These are phyloP conservation scores for Amblyjoppa proteus DNA, from an alignment of 2,888 invertebrate genomes.

Conservation along the genomic window DNA sequence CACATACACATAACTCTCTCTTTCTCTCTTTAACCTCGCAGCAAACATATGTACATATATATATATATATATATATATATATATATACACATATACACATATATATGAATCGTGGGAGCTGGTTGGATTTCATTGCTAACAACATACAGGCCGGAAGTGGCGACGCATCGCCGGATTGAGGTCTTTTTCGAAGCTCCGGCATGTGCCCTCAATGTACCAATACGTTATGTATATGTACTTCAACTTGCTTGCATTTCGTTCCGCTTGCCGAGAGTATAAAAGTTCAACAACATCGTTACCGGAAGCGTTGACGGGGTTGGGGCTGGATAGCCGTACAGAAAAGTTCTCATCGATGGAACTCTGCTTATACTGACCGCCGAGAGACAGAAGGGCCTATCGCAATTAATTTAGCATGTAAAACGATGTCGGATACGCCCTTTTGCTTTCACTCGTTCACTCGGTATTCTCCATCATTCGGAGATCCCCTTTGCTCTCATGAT, in stretches of 20 bases:
- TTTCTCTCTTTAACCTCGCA: slow-evolving; percentile 2
- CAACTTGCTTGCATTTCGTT: slow-evolving; percentile 42
- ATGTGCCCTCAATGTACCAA: slow-evolving; percentile 19
- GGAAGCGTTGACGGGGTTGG: slow-evolving; percentile 28
- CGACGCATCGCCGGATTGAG: slow-evolving; percentile 35
- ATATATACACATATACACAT: not conserved
- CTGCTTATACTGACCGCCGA: not conserved
- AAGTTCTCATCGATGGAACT: slow-evolving; percentile 47
- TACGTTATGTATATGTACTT: slow-evolving; percentile 37
- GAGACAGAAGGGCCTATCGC: not conserved
- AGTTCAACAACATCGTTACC: slow-evolving; percentile 60
- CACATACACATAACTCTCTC: slow-evolving; percentile 25
- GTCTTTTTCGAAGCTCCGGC: slow-evolving; percentile 23
- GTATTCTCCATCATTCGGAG: not conserved
- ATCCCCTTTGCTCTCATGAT: not conserved
- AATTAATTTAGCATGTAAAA: not conserved
- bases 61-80: not conserved
- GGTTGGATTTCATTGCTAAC: slow-evolving; percentile 39
- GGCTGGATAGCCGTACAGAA: not conserved
- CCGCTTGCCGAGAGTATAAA: slow-evolving; percentile 49
- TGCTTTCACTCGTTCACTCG: not conserved
- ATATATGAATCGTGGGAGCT: not conserved
- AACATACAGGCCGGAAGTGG: slow-evolving; percentile 39
- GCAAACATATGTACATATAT: not conserved
- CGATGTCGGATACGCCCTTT: not conserved